These are phyloP conservation scores for Andrena minutula DNA, from an alignment of 2,888 invertebrate species.

Conservation along the genomic window DNA sequence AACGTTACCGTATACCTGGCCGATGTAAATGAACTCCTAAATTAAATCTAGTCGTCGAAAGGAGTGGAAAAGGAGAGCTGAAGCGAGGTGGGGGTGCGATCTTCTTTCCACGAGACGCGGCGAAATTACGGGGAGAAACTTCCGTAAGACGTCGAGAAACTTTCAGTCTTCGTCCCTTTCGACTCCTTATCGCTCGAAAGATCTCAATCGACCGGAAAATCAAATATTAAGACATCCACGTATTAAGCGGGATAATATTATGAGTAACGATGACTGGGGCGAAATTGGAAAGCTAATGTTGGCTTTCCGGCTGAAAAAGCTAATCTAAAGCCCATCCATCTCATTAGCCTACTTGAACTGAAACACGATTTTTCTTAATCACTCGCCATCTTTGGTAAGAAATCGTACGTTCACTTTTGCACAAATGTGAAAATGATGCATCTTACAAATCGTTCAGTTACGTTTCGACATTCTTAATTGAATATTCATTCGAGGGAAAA, in stretches of 20 bases:
- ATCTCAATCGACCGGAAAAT: conserved; percentile 37
- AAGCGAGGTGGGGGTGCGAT: neutral
- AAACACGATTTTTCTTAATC: neutral
- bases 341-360: neutral
- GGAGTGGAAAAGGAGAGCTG: conserved; percentile 11
- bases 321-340: neutral
- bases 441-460: too few species aligned
- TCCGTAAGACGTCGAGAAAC: conserved; percentile 48
- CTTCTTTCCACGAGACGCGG: conserved; percentile 38
- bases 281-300: neutral
- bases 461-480: too few species aligned
- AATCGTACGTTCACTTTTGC: too few species aligned
- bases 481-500: too few species aligned
- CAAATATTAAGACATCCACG: conserved; percentile 3
- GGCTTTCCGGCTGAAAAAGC: neutral
- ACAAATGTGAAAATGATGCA: too few species aligned
- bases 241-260: conserved; percentile 14
- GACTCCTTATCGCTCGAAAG: conserved; percentile 15
- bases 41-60: conserved; percentile 72
- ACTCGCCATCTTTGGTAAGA: too few species aligned
- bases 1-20: conserved; percentile 48
- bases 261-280: neutral
- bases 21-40: conserved; percentile 73
- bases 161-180: conserved; percentile 49
- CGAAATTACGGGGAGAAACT: conserved; percentile 59